A percentile compares a stretch with the other conserved stretches of the same genome.
Conservation (phyloP, 2,888 invertebrate species). For the Plagiodera versicolora region DNA sequence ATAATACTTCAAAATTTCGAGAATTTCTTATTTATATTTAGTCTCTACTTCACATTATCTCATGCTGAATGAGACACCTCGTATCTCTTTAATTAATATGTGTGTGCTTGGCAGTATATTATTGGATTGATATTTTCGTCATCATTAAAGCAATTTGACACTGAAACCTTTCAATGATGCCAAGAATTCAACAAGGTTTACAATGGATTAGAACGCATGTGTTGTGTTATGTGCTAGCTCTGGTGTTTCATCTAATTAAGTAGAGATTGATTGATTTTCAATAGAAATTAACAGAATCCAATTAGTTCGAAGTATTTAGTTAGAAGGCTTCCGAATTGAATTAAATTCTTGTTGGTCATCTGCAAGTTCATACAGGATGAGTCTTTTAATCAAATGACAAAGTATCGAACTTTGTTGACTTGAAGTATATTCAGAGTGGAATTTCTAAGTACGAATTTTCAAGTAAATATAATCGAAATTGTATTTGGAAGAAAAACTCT, state of each 20-base stretch:
- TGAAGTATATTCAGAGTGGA: no score
- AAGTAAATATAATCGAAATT: no score
- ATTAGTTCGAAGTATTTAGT: slow-evolving; percentile 32
- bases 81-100: no score
- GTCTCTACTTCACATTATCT: no score
- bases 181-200: background rate
- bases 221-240: background rate
- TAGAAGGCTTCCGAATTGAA: slow-evolving; percentile 35
- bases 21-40: no score
- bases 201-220: background rate
- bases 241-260: slow-evolving; percentile 26
- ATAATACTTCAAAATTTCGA: no score
- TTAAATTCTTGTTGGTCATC: slow-evolving; percentile 20
- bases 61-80: no score
- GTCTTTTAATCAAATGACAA: no score
- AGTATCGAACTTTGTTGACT: no score
- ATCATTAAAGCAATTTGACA: background rate
- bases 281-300: slow-evolving; percentile 40
- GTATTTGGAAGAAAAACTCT: no score
- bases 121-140: background rate
- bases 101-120: background rate
- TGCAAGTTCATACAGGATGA: background rate
- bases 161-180: background rate
- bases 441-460: no score
- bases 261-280: slow-evolving; percentile 32